Evolutionary conservation across 2,888 invertebrate genomes (phyloP).

Genomic region (Clitarchus hookeri): DNA sequence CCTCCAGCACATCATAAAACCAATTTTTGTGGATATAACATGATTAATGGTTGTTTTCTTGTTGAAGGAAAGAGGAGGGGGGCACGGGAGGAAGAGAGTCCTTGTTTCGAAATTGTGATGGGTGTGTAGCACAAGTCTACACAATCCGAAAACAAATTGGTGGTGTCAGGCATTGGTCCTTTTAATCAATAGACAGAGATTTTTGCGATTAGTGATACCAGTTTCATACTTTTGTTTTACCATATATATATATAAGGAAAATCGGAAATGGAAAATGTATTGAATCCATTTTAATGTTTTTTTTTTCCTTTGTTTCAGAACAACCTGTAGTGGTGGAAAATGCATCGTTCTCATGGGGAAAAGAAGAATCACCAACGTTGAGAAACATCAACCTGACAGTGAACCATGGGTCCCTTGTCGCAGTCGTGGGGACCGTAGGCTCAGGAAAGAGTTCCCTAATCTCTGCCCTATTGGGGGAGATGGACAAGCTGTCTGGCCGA

Average conservation of each 20-base stretch:
- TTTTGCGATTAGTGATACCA: too few species aligned
- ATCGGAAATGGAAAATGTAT: not conserved
- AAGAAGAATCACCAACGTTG: constrained; percentile 63
- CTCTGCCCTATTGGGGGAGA: constrained; percentile 86
- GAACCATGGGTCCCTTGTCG: constrained; percentile 70
- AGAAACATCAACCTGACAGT: constrained; percentile 76
- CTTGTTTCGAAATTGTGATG: too few species aligned
- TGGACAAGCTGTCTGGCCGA: constrained; percentile 80
- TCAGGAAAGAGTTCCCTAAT: constrained; percentile 88
- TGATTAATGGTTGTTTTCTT: too few species aligned
- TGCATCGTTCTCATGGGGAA: constrained; percentile 88
- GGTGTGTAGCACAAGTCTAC: too few species aligned
- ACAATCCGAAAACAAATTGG: too few species aligned
- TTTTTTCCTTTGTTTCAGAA: constrained; percentile 56
- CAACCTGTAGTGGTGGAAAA: constrained; percentile 82
- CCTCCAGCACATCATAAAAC: too few species aligned
- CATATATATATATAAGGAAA: not conserved
- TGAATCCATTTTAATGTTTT: not conserved
- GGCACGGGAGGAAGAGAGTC: too few species aligned
- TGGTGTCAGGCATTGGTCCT: too few species aligned
- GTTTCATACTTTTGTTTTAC: not conserved
- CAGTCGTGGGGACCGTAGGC: constrained; percentile 88
- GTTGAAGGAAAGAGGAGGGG: too few species aligned
- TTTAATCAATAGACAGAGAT: too few species aligned
- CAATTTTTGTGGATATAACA: too few species aligned